A percentile compares a stretch with the other conserved stretches of the same genome.
Evolutionary conservation across 1,140 invertebrate species (phyloP).

Genomic region (Oryctes rhinoceros): DNA sequence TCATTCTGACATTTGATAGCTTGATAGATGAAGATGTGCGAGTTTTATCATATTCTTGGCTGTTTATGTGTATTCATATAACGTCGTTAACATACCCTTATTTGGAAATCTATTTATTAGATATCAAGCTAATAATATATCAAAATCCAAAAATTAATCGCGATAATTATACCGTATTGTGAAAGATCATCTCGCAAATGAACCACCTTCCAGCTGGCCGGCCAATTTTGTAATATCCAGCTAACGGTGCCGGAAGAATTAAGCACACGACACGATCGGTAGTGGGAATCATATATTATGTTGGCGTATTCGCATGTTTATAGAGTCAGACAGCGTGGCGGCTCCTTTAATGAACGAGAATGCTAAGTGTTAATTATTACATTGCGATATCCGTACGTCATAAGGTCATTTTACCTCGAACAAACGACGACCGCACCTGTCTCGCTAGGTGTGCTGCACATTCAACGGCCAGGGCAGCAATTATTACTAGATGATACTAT

Average conservation of each 20-base stretch:
- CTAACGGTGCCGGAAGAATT: slow-evolving; percentile 36
- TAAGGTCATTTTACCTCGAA: background rate
- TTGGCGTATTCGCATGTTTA: slow-evolving; percentile 1
- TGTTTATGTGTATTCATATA: too few relatives aligned
- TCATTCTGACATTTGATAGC: too few relatives aligned
- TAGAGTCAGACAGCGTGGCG: slow-evolving; percentile 40
- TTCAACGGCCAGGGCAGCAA: background rate
- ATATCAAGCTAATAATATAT: background rate
- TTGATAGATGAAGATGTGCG: too few relatives aligned
- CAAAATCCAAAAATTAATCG: background rate
- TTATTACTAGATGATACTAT: background rate
- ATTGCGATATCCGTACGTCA: slow-evolving; percentile 31
- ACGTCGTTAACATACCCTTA: background rate
- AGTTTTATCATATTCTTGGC: too few relatives aligned
- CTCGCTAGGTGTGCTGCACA: slow-evolving; percentile 2
- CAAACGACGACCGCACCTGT: background rate
- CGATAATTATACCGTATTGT: background rate
- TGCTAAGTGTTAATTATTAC: slow-evolving; percentile 39
- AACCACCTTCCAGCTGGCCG: background rate
- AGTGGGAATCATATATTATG: slow-evolving; percentile 24
- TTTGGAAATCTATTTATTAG: background rate
- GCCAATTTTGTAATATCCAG: background rate
- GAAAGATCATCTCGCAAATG: background rate
- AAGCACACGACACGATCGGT: slow-evolving; percentile 11
- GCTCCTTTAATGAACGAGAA: slow-evolving; percentile 36